Evolutionary conservation across 2,888 invertebrate genomes (phyloP), one percentile per base, ranked within the genome.

Genomic region (Masnerella sp.): DNA sequence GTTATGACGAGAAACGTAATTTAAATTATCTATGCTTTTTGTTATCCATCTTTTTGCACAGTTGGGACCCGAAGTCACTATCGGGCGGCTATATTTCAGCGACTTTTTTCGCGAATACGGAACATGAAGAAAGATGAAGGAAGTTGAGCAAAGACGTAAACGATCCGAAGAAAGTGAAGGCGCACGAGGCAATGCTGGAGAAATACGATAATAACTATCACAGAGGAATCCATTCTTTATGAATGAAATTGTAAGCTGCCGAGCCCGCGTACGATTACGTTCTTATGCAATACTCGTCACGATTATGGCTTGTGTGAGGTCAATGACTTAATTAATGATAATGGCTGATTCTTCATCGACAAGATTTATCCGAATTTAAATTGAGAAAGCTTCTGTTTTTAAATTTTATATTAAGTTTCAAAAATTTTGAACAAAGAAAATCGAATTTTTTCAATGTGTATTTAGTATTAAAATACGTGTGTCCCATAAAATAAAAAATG

Each of bases 1-100:
- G 79, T 82, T 83, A 83, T 83, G 81, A 82, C 80, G 82, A 79
- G 82, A 83, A 84, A 82, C 79, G 81, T 82, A 85, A 85, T 85
- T 86, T 83, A 84, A 85, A 85, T 86, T 85, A 85, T 84, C 81
- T 79, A 83, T 80, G 82, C 82, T 85, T 84, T 81, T 83, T 84
- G 78, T 74, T 49, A 42, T 12, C 15, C 64, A 52, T 51, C 56
- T 79, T 81, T 79, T 80, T 77, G 45, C 11, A 54, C 43, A 38
- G 43, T 54, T 59, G 52, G 32, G 59, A 59, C 59, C 75, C 78
- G 78, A 78, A 77, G 78, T 78, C 80, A 82, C 80, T 80, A 81
- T 82, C 52, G 71, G 18, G 36, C 56, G 47, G 34, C 22, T 20
- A 51, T 64, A 34, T 38, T 52, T 22, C 11, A 36, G 3, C n/a